Evolutionary conservation across 2,113 vertebrate species (phyloP), one percentile per base, ranked within the genome.

Genomic region (Perca fluviatilis): DNA sequence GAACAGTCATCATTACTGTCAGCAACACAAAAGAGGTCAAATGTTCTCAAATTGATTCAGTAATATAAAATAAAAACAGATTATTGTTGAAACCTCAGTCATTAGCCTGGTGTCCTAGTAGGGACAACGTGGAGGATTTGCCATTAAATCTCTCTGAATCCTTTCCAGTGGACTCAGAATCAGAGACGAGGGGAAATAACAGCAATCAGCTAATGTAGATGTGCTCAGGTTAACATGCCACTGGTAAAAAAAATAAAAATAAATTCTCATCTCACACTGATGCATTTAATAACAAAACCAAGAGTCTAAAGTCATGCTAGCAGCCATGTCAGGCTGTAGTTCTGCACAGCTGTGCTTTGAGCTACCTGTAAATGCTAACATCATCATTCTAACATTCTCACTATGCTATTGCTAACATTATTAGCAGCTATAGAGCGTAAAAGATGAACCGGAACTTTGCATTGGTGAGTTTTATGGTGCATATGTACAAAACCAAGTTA

Each of bases 161-260:
- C 27, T 58, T 65, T 58, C 10, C 23, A 49, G 21, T 16, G n/a
- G 6, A 75, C 65, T 65, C 63, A n/a, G 61, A 70, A 46, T 36
- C 25, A 53, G 12, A 56, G 18, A 21, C 61, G 25, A 43, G 21
- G 7, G 11, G 6, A 56, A 71, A 57, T 46, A 27, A 58, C 73
- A 82, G 65, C 25, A 80, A 69, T 67, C 49, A 78, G 19, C 61
- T 53, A 78, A 81, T 71, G 27, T 54, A 71, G 70, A 81, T 58
- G 43, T 66, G 23, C 23, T 75, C 50, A 64, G 21, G 62, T 77
- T 75, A 47, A 19, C 62, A 5, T 56, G 54, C 21, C 66, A 67
- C 21, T 49, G 12, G 6, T 36, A 43, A 33, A 65, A 70, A 61
- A 68, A 16, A 79, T 4, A 75, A 54, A 40, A 40, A 40, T 10